phyloP scores from a whole-genome alignment of 2,797 vertebrate species.

The Poeciliopsis paucimaculata region DNA sequence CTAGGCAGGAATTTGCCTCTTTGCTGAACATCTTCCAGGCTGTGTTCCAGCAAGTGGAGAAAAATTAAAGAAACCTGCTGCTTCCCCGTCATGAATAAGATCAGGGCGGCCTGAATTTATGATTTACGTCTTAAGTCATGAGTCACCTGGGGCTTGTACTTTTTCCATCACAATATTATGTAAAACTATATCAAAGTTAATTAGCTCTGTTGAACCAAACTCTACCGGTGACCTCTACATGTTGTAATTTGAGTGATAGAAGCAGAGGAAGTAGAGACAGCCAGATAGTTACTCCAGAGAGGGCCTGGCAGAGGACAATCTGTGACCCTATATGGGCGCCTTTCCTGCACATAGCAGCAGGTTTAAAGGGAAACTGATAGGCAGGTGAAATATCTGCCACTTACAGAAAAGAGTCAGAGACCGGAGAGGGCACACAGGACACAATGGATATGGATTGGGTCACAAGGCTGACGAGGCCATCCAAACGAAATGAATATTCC shows the following conservation, averaged over 20 bases:
- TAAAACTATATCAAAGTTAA: slow-evolving; percentile 65
- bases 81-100: slow-evolving; percentile 55
- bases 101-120: slow-evolving; percentile 36
- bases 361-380: slow-evolving; percentile 85
- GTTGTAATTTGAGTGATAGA: slow-evolving; percentile 77
- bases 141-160: slow-evolving; percentile 24
- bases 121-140: slow-evolving; percentile 41
- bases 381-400: slow-evolving; percentile 83
- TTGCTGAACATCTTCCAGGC: slow-evolving; percentile 38
- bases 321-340: slow-evolving; percentile 84
- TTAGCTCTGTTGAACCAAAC: slow-evolving; percentile 63
- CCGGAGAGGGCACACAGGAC: slow-evolving; percentile 78
- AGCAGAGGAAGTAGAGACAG: slow-evolving; percentile 58
- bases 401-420: slow-evolving; percentile 82
- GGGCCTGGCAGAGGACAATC: slow-evolving; percentile 77
- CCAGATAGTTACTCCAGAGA: slow-evolving; percentile 69
- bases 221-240: slow-evolving; percentile 64
- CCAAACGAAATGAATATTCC: slow-evolving; percentile 85
- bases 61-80: slow-evolving; percentile 39
- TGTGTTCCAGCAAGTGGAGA: slow-evolving; percentile 33
- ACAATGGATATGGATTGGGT: slow-evolving; percentile 84
- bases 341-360: slow-evolving; percentile 84
- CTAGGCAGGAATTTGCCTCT: slow-evolving; percentile 5
- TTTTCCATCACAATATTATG: slow-evolving; percentile 50
- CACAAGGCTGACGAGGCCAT: slow-evolving; percentile 82